Percentiles rank a stretch among this genome's conserved stretches.
These are phyloP conservation scores for Drosophila helvetica DNA, from an alignment of 2,888 invertebrate genomes.

Conservation along the genomic window DNA sequence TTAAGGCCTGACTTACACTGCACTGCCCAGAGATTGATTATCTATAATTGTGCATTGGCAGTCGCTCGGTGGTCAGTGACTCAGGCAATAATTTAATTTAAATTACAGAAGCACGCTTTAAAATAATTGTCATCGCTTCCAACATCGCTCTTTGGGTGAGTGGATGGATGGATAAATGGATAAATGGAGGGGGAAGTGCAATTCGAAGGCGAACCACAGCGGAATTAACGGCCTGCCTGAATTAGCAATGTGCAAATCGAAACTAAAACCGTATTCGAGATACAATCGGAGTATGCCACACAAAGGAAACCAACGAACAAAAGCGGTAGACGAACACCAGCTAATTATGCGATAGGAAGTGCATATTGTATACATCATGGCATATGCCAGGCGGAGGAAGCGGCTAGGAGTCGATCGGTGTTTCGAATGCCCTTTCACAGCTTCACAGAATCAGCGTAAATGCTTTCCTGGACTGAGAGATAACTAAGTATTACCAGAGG, in stretches of 20 bases:
- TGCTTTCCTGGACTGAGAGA: too few relatives aligned
- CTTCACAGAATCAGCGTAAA: too few relatives aligned
- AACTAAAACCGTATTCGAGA: slow-evolving; percentile 24
- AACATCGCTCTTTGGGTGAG: neutral
- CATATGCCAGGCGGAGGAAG: neutral
- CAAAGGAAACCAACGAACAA: neutral
- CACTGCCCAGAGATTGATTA: neutral
- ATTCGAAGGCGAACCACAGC: slow-evolving; percentile 48
- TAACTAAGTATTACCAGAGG: too few relatives aligned
- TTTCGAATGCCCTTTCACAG: neutral
- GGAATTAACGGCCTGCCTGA: slow-evolving; percentile 29
- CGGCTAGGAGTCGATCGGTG: neutral
- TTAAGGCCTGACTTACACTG: neutral
- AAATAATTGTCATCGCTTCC: slow-evolving; percentile 25
- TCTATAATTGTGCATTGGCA: slow-evolving; percentile 8
- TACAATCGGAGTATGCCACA: neutral
- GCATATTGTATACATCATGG: neutral
- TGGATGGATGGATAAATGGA: too few relatives aligned
- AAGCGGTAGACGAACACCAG: neutral
- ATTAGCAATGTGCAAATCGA: slow-evolving; percentile 38
- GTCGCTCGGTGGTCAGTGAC: slow-evolving; percentile 3
- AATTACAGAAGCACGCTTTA: slow-evolving; percentile 15
- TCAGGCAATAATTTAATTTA: slow-evolving; percentile 20
- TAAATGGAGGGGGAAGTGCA: neutral
- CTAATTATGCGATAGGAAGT: neutral